Base-by-base conservation (phyloP, 2,888 invertebrate genomes). In the Dasypogon diadema region DNA sequence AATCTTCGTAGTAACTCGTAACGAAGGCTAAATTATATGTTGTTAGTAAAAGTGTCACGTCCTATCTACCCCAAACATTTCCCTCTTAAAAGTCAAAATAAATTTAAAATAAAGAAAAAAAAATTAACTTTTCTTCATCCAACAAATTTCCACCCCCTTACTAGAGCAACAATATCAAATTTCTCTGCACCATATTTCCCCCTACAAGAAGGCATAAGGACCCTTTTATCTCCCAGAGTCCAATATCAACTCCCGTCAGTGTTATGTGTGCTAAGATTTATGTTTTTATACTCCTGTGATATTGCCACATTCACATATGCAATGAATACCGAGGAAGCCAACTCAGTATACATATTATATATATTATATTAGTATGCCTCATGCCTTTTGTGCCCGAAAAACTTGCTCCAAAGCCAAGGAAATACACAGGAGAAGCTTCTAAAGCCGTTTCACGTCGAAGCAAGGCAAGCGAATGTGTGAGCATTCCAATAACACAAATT, bases 401-500 rank as follows among this genome's bases (percentile, higher is more conserved):
- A 21, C 21, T 16, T n/a, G 16, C 21, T 22, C 42, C n/a, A 42
- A 24, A n/a, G 24, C 26, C 26, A 4, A 24, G 26, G 24, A 4
- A 24, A 18, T 6, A 54, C 48, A 14, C 2, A 12, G n/a, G 37
- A 16, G 8, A 14, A 18, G n/a, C n/a, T n/a, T 16, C 30, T 18
- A 16, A 34, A 18, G 12, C 46, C 1, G 42, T 42, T 24, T 46
- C 24, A 18, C 48, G 22, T 68, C 48, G 46, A 14, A 68, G 26
- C 26, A 24, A 68, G n/a, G 14, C 24, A 24, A 14, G 14, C 48
- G 70, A 54, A 70, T 73, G 63, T 58, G 74, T 58, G 68, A 76
- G 70, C 76, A 76, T 76, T 75, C 76, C 68, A 74, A 76, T 74
- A 74, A 76, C 74, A 76, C 74, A 76, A 76, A 76, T 76, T 76